Percentiles rank a stretch among this genome's conserved stretches.
Conservation (phyloP, 2,888 invertebrate genomes). For the Ophion slaviceki region DNA sequence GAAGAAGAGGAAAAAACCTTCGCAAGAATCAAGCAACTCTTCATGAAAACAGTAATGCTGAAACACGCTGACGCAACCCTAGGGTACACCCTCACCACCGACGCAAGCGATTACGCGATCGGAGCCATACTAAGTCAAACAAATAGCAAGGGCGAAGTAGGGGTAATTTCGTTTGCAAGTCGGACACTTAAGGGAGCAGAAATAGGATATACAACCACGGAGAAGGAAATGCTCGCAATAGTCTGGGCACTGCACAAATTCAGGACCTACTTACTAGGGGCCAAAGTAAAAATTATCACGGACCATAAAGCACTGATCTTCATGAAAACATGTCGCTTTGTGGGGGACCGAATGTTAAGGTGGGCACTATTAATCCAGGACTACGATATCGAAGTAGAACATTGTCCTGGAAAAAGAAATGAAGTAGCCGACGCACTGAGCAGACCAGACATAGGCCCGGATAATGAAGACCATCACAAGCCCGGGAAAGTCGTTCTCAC, state of each 20-base stretch:
- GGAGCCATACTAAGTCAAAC: background rate
- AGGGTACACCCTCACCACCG: background rate
- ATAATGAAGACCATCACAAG: background rate
- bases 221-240: no score
- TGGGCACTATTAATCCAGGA: background rate
- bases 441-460: background rate
- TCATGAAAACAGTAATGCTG: no score
- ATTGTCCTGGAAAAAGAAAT: background rate
- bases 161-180: no score
- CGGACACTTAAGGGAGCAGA: no score
- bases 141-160: no score
- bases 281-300: no score
- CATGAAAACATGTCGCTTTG: background rate
- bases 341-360: background rate
- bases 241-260: no score
- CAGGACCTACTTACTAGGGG: no score
- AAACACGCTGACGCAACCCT: no score
- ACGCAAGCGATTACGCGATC: conserved; percentile 1
- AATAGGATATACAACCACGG: no score
- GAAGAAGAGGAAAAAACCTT: no score
- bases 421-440: background rate
- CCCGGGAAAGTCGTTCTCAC: background rate
- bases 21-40: no score
- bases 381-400: background rate
- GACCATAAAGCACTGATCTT: conserved; percentile 5